Evolutionary conservation across 2,113 vertebrate genomes (phyloP).

Genomic region (Marcusenius ussheri): DNA sequence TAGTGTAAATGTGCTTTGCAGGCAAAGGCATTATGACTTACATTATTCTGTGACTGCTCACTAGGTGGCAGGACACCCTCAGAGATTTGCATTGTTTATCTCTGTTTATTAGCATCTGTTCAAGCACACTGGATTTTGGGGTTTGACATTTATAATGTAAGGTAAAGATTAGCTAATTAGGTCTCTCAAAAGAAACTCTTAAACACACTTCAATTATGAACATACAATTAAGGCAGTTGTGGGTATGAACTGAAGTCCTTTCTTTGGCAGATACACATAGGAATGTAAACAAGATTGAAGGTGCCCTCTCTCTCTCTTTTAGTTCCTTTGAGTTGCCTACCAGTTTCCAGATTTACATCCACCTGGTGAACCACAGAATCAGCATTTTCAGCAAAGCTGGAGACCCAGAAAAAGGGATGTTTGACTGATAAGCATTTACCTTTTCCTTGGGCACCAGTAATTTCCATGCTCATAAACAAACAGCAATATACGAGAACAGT

Average conservation of each 20-base stretch:
- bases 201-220: slow-evolving; percentile 27
- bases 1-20: background rate
- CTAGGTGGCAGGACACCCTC: slow-evolving; percentile 52
- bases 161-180: slow-evolving; percentile 39
- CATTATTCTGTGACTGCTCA: slow-evolving; percentile 31
- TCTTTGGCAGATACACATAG: background rate
- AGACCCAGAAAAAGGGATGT: background rate
- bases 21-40: background rate
- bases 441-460: background rate
- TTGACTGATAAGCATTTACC: background rate
- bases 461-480: background rate
- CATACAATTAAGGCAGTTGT: slow-evolving; percentile 33
- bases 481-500: background rate
- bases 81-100: slow-evolving; percentile 23
- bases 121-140: slow-evolving; percentile 12
- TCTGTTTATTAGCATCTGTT: slow-evolving; percentile 18
- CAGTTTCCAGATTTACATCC: background rate
- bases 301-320: background rate
- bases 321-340: background rate
- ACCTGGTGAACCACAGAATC: background rate
- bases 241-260: slow-evolving; percentile 17
- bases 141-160: slow-evolving; percentile 27
- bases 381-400: background rate
- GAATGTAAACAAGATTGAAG: slow-evolving; percentile 15
- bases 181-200: slow-evolving; percentile 33